phyloP scores from a whole-genome alignment of 64 coral and sea anemone species.

The Acropora tenuis region DNA sequence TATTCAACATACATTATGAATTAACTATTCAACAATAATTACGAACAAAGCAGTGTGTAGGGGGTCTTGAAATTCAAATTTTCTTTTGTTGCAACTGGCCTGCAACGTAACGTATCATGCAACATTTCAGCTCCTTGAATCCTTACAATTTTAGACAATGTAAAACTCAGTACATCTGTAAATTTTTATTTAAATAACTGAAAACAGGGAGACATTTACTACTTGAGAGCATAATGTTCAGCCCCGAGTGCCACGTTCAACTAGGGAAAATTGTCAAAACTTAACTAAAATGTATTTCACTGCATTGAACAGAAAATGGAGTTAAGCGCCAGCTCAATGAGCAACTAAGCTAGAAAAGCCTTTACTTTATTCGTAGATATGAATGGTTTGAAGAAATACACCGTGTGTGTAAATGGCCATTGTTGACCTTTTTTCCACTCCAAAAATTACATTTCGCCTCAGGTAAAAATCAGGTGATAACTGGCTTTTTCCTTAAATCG shows the following conservation, averaged over 20 bases:
- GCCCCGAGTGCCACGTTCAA: too few relatives aligned
- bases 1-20: too few relatives aligned
- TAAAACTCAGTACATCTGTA: too few relatives aligned
- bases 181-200: too few relatives aligned
- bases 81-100: not conserved
- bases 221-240: too few relatives aligned
- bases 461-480: not conserved
- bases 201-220: too few relatives aligned
- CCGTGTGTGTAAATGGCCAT: not conserved
- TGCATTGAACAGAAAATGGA: too few relatives aligned
- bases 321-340: too few relatives aligned
- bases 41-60: not conserved
- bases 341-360: too few relatives aligned
- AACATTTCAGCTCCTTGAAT: not conserved
- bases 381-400: not conserved
- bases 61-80: not conserved
- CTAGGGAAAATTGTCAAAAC: too few relatives aligned
- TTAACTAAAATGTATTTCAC: too few relatives aligned
- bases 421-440: not conserved
- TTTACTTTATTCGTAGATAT: too few relatives aligned
- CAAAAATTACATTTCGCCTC: not conserved
- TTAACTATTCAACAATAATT: not conserved
- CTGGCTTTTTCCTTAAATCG: not conserved
- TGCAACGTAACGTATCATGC: not conserved
- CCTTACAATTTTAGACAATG: not conserved